These are phyloP conservation scores for Stratiomys singularior DNA, from an alignment of 2,888 invertebrate genomes.

Conservation along the genomic window DNA sequence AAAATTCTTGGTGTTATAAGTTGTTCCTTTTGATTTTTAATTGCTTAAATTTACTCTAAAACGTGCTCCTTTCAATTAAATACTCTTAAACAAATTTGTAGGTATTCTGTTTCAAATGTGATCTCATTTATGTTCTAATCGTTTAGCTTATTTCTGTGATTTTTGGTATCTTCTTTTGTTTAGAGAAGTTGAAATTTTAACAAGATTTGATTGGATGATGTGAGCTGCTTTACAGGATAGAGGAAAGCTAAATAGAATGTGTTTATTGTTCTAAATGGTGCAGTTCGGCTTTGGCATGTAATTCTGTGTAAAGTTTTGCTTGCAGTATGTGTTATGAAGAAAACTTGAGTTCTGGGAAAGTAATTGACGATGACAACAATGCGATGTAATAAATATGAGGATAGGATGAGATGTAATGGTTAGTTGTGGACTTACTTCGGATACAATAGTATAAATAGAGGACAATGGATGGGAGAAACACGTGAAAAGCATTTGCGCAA, in stretches of 20 bases:
- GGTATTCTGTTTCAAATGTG: not conserved
- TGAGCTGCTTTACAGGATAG: not conserved
- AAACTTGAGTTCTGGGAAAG: too few relatives aligned
- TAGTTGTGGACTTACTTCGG: too few relatives aligned
- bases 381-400: too few relatives aligned
- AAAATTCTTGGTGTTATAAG: slow-evolving; percentile 31
- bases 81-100: slow-evolving; percentile 22
- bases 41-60: not conserved
- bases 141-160: slow-evolving; percentile 9
- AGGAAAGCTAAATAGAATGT: not conserved
- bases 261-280: not conserved
- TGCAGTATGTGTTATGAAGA: too few relatives aligned
- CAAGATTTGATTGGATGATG: not conserved
- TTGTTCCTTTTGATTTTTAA: not conserved
- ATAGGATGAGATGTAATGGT: too few relatives aligned
- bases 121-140: not conserved
- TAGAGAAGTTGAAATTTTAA: slow-evolving; percentile 29
- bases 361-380: too few relatives aligned
- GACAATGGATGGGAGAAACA: too few relatives aligned
- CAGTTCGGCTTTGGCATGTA: not conserved
- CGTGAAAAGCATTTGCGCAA: too few relatives aligned
- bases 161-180: slow-evolving; percentile 35
- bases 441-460: too few relatives aligned
- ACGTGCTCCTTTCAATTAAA: not conserved
- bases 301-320: too few relatives aligned